Percentiles rank a stretch among this genome's conserved stretches.
These are phyloP conservation scores for Apomyelois bistriatella DNA, from an alignment of 2,888 invertebrate genomes.

Conservation along the genomic window DNA sequence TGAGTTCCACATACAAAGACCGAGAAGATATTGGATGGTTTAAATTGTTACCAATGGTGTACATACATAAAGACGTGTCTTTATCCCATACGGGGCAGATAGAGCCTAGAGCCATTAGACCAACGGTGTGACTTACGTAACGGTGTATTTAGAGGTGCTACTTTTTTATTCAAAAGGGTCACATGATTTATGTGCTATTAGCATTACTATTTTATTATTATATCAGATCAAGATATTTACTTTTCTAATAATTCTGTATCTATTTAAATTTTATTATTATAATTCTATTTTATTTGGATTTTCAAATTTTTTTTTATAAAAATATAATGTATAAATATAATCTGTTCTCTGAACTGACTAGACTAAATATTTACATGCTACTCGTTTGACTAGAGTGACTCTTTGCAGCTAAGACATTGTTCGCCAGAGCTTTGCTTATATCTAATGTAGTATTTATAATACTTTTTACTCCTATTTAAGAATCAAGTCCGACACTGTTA, in stretches of 20 bases:
- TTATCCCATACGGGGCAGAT: no score
- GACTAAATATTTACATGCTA: slow-evolving; percentile 42
- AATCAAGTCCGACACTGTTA: not conserved
- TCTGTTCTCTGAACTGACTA: slow-evolving; percentile 21
- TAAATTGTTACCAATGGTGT: no score
- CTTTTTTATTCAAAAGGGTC: no score
- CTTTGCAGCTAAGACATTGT: slow-evolving; percentile 17
- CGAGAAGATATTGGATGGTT: no score
- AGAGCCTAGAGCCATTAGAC: no score
- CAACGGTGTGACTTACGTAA: no score
- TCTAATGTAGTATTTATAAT: not conserved
- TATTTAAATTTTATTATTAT: not conserved
- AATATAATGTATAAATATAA: slow-evolving; percentile 30
- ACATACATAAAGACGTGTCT: no score
- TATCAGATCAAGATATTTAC: no score
- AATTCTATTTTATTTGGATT: slow-evolving; percentile 19
- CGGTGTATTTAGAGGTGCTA: no score
- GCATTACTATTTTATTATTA: not conserved
- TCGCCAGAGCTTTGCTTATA: not conserved
- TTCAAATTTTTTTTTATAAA: slow-evolving; percentile 32
- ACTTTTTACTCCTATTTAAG: not conserved
- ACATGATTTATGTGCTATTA: not conserved
- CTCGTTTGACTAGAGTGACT: slow-evolving; percentile 43
- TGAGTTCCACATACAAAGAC: no score
- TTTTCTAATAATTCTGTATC: not conserved